A percentile compares a stretch with the other conserved stretches of the same genome.
phyloP scores from a whole-genome alignment of 2,888 invertebrate species.

The Liodrosophila aerea region DNA sequence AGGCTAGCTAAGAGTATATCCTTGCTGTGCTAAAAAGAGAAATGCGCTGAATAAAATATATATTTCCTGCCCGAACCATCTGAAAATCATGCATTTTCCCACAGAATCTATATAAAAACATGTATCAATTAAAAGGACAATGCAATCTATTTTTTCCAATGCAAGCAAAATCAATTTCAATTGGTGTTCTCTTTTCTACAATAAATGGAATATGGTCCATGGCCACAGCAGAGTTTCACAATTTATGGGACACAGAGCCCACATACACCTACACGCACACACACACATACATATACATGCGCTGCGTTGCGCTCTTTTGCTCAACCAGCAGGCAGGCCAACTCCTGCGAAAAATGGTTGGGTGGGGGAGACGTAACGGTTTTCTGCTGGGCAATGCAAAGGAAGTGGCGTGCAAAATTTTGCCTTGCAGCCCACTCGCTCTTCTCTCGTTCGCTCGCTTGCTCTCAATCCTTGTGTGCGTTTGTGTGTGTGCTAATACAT shows the following conservation, averaged over 20 bases:
- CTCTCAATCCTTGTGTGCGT: conserved; percentile 9
- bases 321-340: conserved; percentile 41
- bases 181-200: conserved; percentile 56
- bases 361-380: conserved; percentile 43
- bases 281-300: conserved; percentile 32
- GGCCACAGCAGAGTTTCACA: conserved; percentile 70
- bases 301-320: conserved; percentile 63
- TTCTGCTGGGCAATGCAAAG: conserved; percentile 53
- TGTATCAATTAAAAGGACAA: conserved; percentile 10
- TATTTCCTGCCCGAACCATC: conserved; percentile 8
- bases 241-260: conserved; percentile 70
- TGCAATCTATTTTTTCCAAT: conserved; percentile 33
- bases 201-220: conserved; percentile 72
- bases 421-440: conserved; percentile 43
- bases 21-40: conserved; percentile 47
- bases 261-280: conserved; percentile 30
- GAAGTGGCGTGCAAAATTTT: conserved; percentile 72
- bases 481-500: conserved; percentile 29
- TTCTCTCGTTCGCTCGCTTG: conserved; percentile 19
- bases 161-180: conserved; percentile 59
- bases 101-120: conserved; percentile 13
- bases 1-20: conserved; percentile 42
- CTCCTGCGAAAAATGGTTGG: conserved; percentile 48
- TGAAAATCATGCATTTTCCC: background rate
- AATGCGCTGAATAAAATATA: conserved; percentile 51